A percentile compares a stretch with the other conserved stretches of the same genome.
Evolutionary conservation across 2,888 invertebrate genomes (phyloP).

Genomic region (Toxonevra muliebris): DNA sequence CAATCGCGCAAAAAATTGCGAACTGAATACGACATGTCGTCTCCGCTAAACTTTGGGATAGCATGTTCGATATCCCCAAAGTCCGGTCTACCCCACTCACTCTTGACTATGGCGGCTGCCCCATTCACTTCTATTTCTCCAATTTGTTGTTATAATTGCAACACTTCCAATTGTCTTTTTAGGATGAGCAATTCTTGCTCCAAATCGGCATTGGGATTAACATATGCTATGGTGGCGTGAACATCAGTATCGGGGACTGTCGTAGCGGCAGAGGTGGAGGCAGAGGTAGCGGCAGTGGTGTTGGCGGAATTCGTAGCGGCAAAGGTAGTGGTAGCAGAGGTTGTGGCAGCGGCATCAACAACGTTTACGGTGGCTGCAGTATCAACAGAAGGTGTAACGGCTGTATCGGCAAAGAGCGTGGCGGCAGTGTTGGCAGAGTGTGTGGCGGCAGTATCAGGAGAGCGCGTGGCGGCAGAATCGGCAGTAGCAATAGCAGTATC

Average conservation of each 20-base stretch:
- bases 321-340: too few species aligned
- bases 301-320: too few species aligned
- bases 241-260: too few species aligned
- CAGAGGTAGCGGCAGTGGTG: neutral
- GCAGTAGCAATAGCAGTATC: neutral
- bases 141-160: slow-evolving; percentile 7
- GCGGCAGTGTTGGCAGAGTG: neutral
- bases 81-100: neutral
- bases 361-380: neutral
- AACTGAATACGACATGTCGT: neutral
- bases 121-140: neutral
- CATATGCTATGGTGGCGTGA: neutral
- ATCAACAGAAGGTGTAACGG: neutral
- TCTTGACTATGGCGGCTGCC: neutral
- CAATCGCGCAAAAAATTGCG: slow-evolving; percentile 11
- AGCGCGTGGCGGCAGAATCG: neutral
- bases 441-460: neutral
- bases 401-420: neutral
- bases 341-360: neutral
- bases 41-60: too few species aligned
- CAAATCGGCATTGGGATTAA: too few species aligned
- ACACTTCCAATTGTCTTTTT: neutral
- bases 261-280: too few species aligned
- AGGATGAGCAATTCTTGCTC: neutral
- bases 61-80: slow-evolving; percentile 25